A percentile compares a stretch with the other conserved stretches of the same genome.
Conservation (phyloP, 2,797 vertebrate species). For the Microcaecilia unicolor region DNA sequence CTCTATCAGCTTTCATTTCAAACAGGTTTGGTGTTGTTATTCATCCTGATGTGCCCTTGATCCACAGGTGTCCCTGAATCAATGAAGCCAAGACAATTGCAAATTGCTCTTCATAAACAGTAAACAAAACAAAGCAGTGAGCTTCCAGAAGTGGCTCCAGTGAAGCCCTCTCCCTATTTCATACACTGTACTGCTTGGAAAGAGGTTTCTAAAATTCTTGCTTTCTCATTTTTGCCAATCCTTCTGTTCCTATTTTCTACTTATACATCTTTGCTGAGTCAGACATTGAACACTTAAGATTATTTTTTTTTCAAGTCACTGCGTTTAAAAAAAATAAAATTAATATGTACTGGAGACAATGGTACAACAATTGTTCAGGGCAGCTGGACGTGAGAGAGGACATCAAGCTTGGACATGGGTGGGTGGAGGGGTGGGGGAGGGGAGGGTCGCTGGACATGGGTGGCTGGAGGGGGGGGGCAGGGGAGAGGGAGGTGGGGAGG, state of each 20-base stretch:
- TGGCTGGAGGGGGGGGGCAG: too few relatives aligned
- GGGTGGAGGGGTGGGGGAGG: too few relatives aligned
- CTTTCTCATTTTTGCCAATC: neutral
- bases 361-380: too few relatives aligned
- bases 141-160: too few relatives aligned
- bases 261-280: too few relatives aligned
- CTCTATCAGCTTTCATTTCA: neutral
- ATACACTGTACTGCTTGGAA: neutral
- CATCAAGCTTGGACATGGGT: too few relatives aligned
- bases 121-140: too few relatives aligned
- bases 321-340: neutral
- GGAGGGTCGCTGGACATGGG: too few relatives aligned
- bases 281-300: neutral
- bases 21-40: neutral
- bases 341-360: too few relatives aligned
- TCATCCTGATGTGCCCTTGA: conserved; percentile 4
- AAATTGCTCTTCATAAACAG: too few relatives aligned
- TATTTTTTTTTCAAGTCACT: neutral
- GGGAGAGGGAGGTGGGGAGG: too few relatives aligned
- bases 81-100: conserved; percentile 5
- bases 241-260: conserved; percentile 3
- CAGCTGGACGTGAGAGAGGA: too few relatives aligned
- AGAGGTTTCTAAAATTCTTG: conserved; percentile 8
- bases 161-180: neutral
- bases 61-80: conserved; percentile 16